Conservation (phyloP, 2,797 vertebrate species). For the Falco naumanni region DNA sequence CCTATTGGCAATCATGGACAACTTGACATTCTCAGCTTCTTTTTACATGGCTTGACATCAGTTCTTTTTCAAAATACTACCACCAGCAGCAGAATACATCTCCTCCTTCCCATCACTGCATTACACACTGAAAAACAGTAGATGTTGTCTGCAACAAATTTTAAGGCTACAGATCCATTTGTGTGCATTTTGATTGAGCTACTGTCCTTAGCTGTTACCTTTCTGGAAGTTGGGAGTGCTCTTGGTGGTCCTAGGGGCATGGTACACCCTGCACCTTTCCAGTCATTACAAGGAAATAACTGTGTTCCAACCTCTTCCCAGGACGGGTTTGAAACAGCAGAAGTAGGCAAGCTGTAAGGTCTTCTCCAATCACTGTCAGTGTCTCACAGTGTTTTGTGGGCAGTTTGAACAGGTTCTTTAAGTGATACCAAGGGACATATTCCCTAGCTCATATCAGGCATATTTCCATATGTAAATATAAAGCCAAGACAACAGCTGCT, state of each 20-base stretch:
- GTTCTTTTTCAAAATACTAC: neutral
- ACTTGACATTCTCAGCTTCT: conserved; percentile 31
- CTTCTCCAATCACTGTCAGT: neutral
- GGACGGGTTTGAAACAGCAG: neutral
- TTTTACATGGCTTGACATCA: neutral
- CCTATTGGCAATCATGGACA: conserved; percentile 62
- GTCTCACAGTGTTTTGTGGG: neutral
- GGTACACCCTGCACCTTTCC: neutral
- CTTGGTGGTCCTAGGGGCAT: neutral
- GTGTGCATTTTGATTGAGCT: neutral
- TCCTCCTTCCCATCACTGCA: neutral
- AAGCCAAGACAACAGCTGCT: neutral
- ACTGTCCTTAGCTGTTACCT: accelerated
- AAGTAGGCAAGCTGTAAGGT: neutral
- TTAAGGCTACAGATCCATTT: neutral
- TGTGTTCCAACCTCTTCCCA: neutral
- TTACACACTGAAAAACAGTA: neutral
- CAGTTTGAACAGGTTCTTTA: neutral
- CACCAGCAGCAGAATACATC: neutral
- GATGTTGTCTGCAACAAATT: neutral
- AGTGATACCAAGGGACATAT: neutral
- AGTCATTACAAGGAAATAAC: neutral
- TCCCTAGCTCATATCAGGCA: neutral
- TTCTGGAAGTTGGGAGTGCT: neutral
- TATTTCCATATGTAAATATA: neutral